Evolutionary conservation across 2,797 vertebrate genomes (phyloP), one percentile per base, ranked within the genome.

Genomic region (Enteromius thamalakanensis): DNA sequence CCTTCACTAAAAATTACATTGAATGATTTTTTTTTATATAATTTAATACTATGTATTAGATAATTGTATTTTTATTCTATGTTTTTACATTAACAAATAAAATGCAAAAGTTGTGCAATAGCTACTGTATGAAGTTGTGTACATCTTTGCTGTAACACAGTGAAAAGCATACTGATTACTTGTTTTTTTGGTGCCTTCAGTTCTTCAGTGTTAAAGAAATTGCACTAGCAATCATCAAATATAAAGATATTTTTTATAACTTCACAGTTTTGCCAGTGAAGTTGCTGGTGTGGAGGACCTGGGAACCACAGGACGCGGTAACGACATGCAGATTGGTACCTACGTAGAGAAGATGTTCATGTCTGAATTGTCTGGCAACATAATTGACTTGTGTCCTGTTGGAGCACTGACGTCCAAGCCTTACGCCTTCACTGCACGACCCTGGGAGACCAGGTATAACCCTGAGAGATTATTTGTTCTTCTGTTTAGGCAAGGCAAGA

Each of bases 271-370:
- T 93, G 98, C 97, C 82, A 99, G 96, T 90, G 98, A 99, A 92
- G 91, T 99, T 81, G 98, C 98, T 14, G 98, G 98, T 6, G 97
- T 99, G 58, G 98, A 99, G 92, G 98, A 98, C 87, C 93, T 99
- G 90, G 98, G 98, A 88, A 99, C 98, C 4, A 99, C 98, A 0
- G 98, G 98, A 83, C 95, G 98, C 92, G 98, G 98, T 85, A 98
- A 99, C 34, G 94, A 96, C 74, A 95, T 99, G 94, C 96, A 99
- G 95, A 97, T 99, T 76, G 98, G 98, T 58, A 99, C 97, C 4
- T 99, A 99, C 0, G 94, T 99, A 84, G 98, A 99, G 91, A 99
- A 99, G 92, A 99, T 99, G 98, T 99, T 99, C 90, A 97, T 98
- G 97, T 99, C 98, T 0, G 98, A 99, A 89, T 87, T 99, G 80